Evolutionary conservation across 2,113 vertebrate genomes (phyloP), one percentile per base, ranked within the genome.

Genomic region (Numenius arquata): DNA sequence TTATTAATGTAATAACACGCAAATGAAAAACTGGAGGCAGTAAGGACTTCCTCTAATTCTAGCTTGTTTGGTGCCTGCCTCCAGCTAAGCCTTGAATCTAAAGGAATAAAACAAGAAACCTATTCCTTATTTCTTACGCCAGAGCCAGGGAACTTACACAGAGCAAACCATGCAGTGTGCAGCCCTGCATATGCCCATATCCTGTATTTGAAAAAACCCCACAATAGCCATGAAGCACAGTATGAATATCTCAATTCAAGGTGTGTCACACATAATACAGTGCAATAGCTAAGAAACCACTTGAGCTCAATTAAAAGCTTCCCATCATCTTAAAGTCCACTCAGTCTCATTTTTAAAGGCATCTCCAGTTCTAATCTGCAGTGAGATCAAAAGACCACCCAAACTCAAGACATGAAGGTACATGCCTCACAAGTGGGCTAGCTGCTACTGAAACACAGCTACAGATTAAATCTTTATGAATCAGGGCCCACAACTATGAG

Each of bases 401-500:
- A 82, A 62, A 67, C 36, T 66, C 5, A 3, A 71, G 34, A 75
- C 63, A 79, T 0, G 1, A 62, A 90, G 47, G 38, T 62, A 93
- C 27, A 23, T 30, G 29, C 36, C 62, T 88, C 3, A 72, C 2
- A 1, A 82, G 30, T 48, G 45, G 62, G 38, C 25, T 74, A 86
- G 25, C 29, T 85, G 30, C 62, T 94, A 32, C 7, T 87, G 78
- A 91, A 94, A 88, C 41, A 67, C 13, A 73, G 76, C 40, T 85
- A 63, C 40, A 96, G 66, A 86, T 87, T 75, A 70, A 50, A 89
- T 95, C 82, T 85, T 23, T 38, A 71, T 73, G 80, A 96, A 89
- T 94, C 89, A 95, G 50, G 93, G 50, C 17, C 43, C 62, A 61
- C 43, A 93, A 8, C 53, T 89, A 72, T 29, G 13, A 82, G 48